phyloP scores from a whole-genome alignment of 2,888 invertebrate species.

The Lysandra bellargus region DNA sequence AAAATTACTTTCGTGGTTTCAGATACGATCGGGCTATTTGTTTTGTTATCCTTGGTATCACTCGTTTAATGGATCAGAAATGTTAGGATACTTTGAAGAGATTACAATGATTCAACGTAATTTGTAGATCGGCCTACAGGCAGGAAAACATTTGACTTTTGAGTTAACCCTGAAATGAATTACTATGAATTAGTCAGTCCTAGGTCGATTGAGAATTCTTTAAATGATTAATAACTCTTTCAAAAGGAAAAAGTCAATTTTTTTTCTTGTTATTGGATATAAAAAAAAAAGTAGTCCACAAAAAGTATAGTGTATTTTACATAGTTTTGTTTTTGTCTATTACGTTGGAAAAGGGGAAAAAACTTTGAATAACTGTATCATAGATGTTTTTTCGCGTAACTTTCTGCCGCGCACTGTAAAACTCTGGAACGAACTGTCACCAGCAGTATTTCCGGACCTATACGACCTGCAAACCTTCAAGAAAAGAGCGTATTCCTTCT shows the following conservation, averaged over 20 bases:
- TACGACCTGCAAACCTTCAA: too few relatives aligned
- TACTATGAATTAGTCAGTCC: not conserved
- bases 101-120: not conserved
- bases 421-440: too few relatives aligned
- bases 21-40: slow-evolving; percentile 44
- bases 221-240: not conserved
- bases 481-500: too few relatives aligned
- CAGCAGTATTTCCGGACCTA: too few relatives aligned
- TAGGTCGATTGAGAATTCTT: not conserved
- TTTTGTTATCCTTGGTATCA: slow-evolving; percentile 37
- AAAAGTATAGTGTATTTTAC: not conserved
- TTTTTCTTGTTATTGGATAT: not conserved
- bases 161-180: not conserved
- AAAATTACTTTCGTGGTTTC: slow-evolving; percentile 69
- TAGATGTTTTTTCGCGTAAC: too few relatives aligned
- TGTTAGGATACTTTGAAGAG: not conserved
- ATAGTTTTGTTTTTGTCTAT: too few relatives aligned
- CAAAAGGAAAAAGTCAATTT: not conserved
- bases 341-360: too few relatives aligned
- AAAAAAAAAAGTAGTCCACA: too few relatives aligned
- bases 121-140: not conserved
- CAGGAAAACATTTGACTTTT: slow-evolving; percentile 1
- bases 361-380: too few relatives aligned
- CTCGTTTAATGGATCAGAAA: not conserved
- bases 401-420: too few relatives aligned